Percentiles rank a stretch among this genome's conserved stretches.
Evolutionary conservation across 2,888 invertebrate genomes (phyloP).

Genomic region (Bombylius major): DNA sequence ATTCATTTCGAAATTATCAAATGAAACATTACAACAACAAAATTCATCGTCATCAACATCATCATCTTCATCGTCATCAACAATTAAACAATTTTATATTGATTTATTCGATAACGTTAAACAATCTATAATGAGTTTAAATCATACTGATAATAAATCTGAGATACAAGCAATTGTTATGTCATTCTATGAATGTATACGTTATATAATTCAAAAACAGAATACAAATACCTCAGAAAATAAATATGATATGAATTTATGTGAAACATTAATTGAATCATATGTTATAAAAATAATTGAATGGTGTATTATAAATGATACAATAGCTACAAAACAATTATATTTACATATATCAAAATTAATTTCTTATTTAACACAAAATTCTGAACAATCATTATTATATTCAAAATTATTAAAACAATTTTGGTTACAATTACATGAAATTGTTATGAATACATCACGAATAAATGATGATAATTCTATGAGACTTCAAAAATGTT

Average conservation of each 20-base stretch:
- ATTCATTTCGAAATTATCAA: conserved; percentile 50
- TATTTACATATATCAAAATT: conserved; percentile 41
- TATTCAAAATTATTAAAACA: conserved; percentile 21
- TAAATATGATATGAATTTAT: conserved; percentile 9
- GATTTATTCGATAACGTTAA: conserved; percentile 58
- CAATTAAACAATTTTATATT: conserved; percentile 42
- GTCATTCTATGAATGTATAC: conserved; percentile 62
- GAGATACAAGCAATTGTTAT: conserved; percentile 55
- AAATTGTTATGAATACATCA: conserved; percentile 20
- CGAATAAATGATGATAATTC: conserved; percentile 15
- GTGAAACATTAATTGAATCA: conserved; percentile 15
- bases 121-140: conserved; percentile 45
- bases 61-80: neutral
- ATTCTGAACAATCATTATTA: conserved; percentile 24
- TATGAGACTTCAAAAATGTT: conserved; percentile 30
- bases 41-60: no score
- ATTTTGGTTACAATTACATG: conserved; percentile 29
- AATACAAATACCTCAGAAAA: conserved; percentile 23
- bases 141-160: conserved; percentile 47
- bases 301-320: conserved; percentile 36
- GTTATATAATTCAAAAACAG: conserved; percentile 44
- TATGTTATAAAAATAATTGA: conserved; percentile 35
- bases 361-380: conserved; percentile 45
- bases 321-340: conserved; percentile 34
- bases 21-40: conserved; percentile 19